Evolutionary conservation across 2,888 invertebrate species (phyloP), one percentile per base, ranked within the genome.

Genomic region (Cylindroiulus punctatus): DNA sequence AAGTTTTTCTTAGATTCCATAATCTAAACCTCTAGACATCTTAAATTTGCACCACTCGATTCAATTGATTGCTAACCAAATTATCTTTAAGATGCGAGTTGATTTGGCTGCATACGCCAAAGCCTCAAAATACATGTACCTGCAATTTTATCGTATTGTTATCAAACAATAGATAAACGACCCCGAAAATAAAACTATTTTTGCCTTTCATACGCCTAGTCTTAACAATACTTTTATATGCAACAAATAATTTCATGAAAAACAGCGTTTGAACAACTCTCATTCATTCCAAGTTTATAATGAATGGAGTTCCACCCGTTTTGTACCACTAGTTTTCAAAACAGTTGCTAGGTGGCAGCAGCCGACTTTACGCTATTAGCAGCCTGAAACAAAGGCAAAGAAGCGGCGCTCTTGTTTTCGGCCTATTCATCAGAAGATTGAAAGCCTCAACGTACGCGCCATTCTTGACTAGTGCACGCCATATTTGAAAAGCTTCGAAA

Each of bases 381-480:
- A n/a, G 52, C 19, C 52, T 52, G 52, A 52, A 52, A 52, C 52
- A 52, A 65, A 65, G 57, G n/a, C 22, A 65, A 65, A 65, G 57
- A 65, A 65, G 57, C n/a, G 57, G 57, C 57, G 52, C 52, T 52
- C 52, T 52, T 52, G 52, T 52, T 52, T 52, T 52, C 52, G 52
- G 52, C 52, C 52, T 52, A 52, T 52, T 52, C 52, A 52, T 19
- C 52, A 52, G 52, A 4, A 52, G 17, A 52, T 19, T 2, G 52
- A 19, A 2, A 3, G 17, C n/a, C n/a, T n/a, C n/a, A n/a, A n/a
- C n/a, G n/a, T n/a, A n/a, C n/a, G n/a, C n/a, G n/a, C n/a, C n/a
- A n/a, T n/a, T n/a, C n/a, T n/a, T n/a, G n/a, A 47, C 52, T 52
- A 4, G 19, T 19, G 36, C 36, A 19, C 52, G 52, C 52, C 52